phyloP scores from a whole-genome alignment of 1,140 invertebrate genomes.

The Drosophila subpulchrella region DNA sequence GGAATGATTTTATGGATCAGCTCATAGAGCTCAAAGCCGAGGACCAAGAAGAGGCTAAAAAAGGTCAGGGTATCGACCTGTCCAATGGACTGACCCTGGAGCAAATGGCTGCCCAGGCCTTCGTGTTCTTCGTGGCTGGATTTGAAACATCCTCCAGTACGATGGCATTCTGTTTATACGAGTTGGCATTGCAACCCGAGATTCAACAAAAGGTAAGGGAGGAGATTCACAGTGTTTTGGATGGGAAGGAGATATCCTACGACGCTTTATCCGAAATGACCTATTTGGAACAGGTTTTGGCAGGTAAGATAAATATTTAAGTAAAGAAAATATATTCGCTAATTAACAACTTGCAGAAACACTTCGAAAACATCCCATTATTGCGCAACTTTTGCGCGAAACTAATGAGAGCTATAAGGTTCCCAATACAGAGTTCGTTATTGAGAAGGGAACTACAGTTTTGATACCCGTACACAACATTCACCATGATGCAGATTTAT shows the following conservation, averaged over 20 bases:
- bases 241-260: constrained; percentile 66
- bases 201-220: constrained; percentile 85
- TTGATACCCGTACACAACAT: constrained; percentile 87
- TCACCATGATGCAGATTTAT: constrained; percentile 86
- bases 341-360: constrained; percentile 60
- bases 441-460: constrained; percentile 86
- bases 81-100: constrained; percentile 58
- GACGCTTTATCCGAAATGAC: constrained; percentile 71
- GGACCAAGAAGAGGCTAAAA: constrained; percentile 33
- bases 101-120: constrained; percentile 72
- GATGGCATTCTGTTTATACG: constrained; percentile 85
- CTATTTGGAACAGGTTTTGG: constrained; percentile 75
- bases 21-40: constrained; percentile 75
- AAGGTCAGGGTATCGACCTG: constrained; percentile 50
- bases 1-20: constrained; percentile 84
- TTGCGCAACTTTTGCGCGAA: constrained; percentile 83
- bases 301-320: constrained; percentile 63
- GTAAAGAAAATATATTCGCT: accelerated
- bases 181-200: constrained; percentile 79
- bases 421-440: constrained; percentile 81
- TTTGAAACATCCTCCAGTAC: constrained; percentile 83
- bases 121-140: constrained; percentile 78
- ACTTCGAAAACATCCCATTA: constrained; percentile 85
- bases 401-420: constrained; percentile 85
- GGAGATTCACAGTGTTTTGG: constrained; percentile 82